Conservation (phyloP, 2,888 invertebrate species). For the Crossocerus cetratus region DNA sequence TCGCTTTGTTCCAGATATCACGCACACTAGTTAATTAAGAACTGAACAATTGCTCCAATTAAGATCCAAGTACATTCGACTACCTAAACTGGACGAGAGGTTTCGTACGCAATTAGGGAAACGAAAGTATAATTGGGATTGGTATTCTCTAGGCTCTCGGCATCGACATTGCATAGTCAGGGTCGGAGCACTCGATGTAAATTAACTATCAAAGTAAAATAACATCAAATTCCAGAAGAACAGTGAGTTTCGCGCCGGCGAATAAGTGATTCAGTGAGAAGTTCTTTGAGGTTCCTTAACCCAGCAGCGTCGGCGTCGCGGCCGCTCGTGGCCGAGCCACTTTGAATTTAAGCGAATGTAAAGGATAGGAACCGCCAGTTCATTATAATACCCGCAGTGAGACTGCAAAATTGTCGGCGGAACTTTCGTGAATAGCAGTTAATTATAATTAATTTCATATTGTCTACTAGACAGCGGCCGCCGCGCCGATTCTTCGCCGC, state of each 20-base stretch:
- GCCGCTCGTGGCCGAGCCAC: conserved; percentile 24
- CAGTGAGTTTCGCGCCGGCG: conserved; percentile 15
- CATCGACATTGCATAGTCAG: too few species aligned
- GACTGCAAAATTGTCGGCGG: conserved; percentile 55
- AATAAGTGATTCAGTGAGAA: conserved; percentile 48
- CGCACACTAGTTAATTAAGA: too few species aligned
- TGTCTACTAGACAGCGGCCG: conserved; percentile 57
- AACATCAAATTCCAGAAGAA: neutral
- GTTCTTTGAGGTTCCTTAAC: conserved; percentile 42
- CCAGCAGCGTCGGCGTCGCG: conserved; percentile 27
- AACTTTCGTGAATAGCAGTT: conserved; percentile 69
- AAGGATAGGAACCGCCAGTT: conserved; percentile 57
- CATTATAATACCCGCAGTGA: conserved; percentile 48
- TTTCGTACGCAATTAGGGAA: too few species aligned
- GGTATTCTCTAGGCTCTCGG: too few species aligned
- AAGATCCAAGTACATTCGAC: too few species aligned
- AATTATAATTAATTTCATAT: conserved; percentile 74
- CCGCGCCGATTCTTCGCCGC: conserved; percentile 45
- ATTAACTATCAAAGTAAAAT: neutral
- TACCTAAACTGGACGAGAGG: too few species aligned
- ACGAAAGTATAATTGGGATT: too few species aligned
- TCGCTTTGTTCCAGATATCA: too few species aligned
- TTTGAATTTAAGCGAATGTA: conserved; percentile 52
- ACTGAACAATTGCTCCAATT: neutral
- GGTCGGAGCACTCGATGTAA: neutral